phyloP scores from a whole-genome alignment of 2,113 vertebrate species.

The Prunella fulvescens region DNA sequence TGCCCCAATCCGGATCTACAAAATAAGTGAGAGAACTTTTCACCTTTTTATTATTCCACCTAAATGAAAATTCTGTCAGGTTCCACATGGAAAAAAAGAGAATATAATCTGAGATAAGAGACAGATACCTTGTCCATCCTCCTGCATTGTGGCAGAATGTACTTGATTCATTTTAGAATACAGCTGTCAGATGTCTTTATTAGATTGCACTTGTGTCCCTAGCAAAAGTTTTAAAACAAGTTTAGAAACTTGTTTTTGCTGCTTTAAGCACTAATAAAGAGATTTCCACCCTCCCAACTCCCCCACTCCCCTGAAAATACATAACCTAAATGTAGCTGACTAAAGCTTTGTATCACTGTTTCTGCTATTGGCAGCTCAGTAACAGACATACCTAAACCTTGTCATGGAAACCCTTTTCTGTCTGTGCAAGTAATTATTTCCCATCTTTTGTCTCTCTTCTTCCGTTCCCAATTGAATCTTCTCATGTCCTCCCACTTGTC shows the following conservation, averaged over 20 bases:
- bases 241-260: background rate
- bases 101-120: background rate
- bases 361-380: background rate
- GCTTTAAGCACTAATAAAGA: background rate
- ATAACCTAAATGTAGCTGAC: background rate
- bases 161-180: background rate
- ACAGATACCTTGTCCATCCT: background rate
- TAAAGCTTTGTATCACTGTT: background rate
- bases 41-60: background rate
- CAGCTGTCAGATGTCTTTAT: background rate
- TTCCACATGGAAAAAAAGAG: background rate
- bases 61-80: background rate
- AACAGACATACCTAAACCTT: background rate
- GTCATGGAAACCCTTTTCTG: background rate
- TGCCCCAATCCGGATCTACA: background rate
- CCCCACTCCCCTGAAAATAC: fast-evolving
- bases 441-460: background rate
- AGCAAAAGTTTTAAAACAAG: background rate
- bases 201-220: background rate
- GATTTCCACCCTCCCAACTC: background rate
- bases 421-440: background rate
- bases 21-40: background rate
- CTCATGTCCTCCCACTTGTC: background rate
- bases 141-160: background rate
- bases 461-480: background rate